Evolutionary conservation across 2,888 invertebrate species (phyloP).

Genomic region (Leuctra nigra): DNA sequence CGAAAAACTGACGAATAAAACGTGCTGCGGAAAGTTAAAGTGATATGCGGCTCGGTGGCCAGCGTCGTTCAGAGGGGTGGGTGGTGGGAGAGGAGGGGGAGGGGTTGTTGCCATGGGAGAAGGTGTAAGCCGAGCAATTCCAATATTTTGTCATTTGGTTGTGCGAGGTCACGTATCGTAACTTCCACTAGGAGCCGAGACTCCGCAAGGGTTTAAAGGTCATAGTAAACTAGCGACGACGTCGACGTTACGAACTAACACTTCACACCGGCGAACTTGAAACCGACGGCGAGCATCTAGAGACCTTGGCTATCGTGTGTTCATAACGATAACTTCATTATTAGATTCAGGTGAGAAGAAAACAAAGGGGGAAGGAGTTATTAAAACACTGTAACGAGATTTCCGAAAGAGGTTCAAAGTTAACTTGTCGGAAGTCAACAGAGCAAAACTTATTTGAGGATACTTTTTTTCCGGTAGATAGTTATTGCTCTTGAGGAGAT

Average conservation of each 20-base stretch:
- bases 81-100: neutral
- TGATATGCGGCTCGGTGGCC: neutral
- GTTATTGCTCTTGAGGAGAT: too few relatives aligned
- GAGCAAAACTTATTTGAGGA: too few relatives aligned
- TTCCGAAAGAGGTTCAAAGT: too few relatives aligned
- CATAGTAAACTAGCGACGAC: constrained; percentile 6
- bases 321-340: too few relatives aligned
- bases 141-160: constrained; percentile 17
- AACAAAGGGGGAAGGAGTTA: too few relatives aligned
- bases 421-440: too few relatives aligned
- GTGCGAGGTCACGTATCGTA: constrained; percentile 13
- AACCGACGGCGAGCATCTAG: neutral
- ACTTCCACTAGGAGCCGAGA: constrained; percentile 16
- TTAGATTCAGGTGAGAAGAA: too few relatives aligned
- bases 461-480: too few relatives aligned
- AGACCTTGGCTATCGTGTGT: too few relatives aligned
- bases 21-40: neutral
- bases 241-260: neutral
- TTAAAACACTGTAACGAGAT: too few relatives aligned
- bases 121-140: constrained; percentile 14
- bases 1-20: neutral
- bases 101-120: neutral
- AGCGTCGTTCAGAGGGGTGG: neutral
- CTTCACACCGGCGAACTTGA: neutral
- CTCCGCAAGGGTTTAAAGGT: neutral